Conservation (phyloP, 2,113 vertebrate genomes). For the Murina feae region DNA sequence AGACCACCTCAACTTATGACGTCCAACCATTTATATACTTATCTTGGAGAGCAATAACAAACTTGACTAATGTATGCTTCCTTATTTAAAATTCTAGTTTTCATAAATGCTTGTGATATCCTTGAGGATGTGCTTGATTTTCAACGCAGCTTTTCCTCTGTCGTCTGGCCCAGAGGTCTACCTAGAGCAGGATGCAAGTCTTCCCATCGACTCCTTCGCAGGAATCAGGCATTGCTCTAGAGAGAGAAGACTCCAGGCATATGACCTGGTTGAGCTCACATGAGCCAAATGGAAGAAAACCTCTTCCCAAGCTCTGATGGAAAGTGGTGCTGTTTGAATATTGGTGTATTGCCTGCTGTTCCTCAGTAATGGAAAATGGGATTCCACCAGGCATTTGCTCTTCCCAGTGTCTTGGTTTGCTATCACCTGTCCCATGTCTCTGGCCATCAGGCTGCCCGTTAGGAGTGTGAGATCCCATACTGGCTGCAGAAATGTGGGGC, state of each 20-base stretch:
- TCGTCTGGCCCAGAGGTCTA: neutral
- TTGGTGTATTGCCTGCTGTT: neutral
- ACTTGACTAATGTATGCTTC: neutral
- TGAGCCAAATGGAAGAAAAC: neutral
- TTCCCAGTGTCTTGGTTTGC: neutral
- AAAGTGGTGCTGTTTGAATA: neutral
- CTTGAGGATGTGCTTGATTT: neutral
- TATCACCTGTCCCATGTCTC: neutral
- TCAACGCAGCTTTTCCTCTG: neutral
- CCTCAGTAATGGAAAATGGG: neutral
- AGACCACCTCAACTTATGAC: neutral
- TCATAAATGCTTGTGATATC: neutral
- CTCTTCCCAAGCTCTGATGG: neutral
- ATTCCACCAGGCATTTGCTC: neutral
- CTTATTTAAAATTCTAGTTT: conserved; percentile 36
- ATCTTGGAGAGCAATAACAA: conserved; percentile 32
- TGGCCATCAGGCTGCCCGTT: neutral
- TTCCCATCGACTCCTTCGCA: neutral
- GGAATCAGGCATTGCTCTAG: neutral
- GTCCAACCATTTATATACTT: neutral
- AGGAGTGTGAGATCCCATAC: neutral
- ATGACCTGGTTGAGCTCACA: neutral
- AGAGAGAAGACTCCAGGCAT: neutral
- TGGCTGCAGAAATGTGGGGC: neutral
- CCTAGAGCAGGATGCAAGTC: neutral